A percentile compares a stretch with the other conserved stretches of the same genome.
Evolutionary conservation across 53 echinoderm and acorn worm genomes (phyloP).

Genomic region (Hippasteria phrygiana): DNA sequence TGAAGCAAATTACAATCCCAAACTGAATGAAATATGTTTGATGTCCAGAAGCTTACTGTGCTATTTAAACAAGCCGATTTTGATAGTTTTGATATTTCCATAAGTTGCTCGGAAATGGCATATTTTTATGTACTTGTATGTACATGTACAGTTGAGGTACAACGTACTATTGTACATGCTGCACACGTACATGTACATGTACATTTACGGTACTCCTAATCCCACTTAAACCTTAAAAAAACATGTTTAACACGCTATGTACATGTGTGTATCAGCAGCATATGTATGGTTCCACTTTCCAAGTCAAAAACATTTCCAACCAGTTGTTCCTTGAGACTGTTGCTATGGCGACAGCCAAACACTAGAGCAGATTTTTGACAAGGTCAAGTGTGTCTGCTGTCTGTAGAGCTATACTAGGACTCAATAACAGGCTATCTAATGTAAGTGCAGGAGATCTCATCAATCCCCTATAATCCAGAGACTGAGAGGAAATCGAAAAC

Average conservation of each 20-base stretch:
- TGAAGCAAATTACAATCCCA: too few relatives aligned
- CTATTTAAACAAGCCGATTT: too few relatives aligned
- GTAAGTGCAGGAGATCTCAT: not conserved
- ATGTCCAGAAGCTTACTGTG: too few relatives aligned
- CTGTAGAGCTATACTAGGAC: not conserved
- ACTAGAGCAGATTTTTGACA: not conserved
- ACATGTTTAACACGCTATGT: too few relatives aligned
- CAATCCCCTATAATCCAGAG: too few relatives aligned
- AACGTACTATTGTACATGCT: not conserved
- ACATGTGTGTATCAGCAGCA: not conserved
- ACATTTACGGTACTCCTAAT: conserved; percentile 10
- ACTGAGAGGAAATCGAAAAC: too few relatives aligned
- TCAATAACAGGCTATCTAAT: too few relatives aligned
- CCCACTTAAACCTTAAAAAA: too few relatives aligned
- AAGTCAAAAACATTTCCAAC: not conserved
- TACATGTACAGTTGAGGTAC: not conserved
- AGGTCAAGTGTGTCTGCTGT: not conserved
- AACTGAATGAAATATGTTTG: too few relatives aligned
- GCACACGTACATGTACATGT: conserved; percentile 10
- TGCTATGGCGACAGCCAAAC: not conserved
- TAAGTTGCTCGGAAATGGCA: not conserved
- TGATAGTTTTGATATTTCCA: too few relatives aligned
- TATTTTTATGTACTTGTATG: not conserved
- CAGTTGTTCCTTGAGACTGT: not conserved
- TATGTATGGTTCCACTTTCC: not conserved